Conservation (phyloP, 2,797 vertebrate genomes). For the Centroberyx gerrardi region DNA sequence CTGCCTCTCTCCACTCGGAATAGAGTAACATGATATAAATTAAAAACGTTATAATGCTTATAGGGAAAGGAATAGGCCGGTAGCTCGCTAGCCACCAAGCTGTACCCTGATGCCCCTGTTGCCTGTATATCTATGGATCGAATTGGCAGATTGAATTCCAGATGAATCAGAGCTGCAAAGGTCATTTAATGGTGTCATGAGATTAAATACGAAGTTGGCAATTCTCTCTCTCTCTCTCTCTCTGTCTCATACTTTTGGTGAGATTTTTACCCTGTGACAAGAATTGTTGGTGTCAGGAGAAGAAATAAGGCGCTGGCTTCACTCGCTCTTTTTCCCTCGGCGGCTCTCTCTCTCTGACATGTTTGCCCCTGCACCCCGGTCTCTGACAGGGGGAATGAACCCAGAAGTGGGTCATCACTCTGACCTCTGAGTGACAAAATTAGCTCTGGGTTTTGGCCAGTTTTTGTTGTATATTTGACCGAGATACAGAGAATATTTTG, state of each 20-base stretch:
- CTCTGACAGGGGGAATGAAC: constrained; percentile 54
- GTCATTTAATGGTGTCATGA: constrained; percentile 27
- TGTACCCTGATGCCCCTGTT: constrained; percentile 16
- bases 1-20: not conserved
- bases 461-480: constrained; percentile 56
- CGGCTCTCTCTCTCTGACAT: constrained; percentile 30
- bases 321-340: constrained; percentile 23
- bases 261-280: constrained; percentile 19
- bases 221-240: constrained; percentile 5
- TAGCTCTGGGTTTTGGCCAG: constrained; percentile 56
- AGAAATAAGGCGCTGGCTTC: constrained; percentile 18
- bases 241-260: not conserved
- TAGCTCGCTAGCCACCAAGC: not conserved
- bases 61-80: not conserved
- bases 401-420: constrained; percentile 62
- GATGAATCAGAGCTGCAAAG: constrained; percentile 28
- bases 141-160: constrained; percentile 29
- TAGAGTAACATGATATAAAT: not conserved
- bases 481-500: constrained; percentile 27
- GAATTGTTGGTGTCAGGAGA: constrained; percentile 4
- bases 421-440: constrained; percentile 67
- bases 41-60: not conserved
- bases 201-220: constrained; percentile 2
- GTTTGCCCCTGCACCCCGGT: constrained; percentile 30
- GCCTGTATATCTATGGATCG: constrained; percentile 35